Conservation (phyloP, 2,113 vertebrate species). For the Pao palembangensis region DNA sequence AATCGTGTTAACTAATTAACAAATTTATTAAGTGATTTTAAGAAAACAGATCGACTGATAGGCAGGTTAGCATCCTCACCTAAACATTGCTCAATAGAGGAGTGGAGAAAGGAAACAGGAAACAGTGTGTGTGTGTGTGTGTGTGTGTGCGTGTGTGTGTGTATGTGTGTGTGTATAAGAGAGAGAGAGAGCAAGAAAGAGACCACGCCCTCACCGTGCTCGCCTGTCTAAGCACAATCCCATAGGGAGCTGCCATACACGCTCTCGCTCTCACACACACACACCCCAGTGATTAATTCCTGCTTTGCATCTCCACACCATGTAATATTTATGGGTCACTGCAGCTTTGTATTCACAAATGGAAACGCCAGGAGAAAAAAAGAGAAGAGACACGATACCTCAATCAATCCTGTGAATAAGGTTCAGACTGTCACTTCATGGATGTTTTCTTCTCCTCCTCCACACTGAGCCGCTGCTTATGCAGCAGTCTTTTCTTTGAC, state of each 20-base stretch:
- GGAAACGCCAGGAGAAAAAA: constrained; percentile 67
- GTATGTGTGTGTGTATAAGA: background rate
- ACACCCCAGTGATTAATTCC: constrained; percentile 76
- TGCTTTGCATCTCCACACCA: constrained; percentile 78
- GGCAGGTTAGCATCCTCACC: constrained; percentile 43
- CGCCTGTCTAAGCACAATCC: constrained; percentile 71
- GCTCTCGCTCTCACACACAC: constrained; percentile 45
- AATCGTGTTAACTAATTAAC: background rate
- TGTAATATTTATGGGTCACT: constrained; percentile 80
- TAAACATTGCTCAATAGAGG: constrained; percentile 36
- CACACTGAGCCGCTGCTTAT: constrained; percentile 62
- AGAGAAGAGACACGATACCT: constrained; percentile 67
- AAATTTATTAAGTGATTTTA: background rate
- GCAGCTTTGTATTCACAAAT: constrained; percentile 77
- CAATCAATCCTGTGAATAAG: constrained; percentile 71
- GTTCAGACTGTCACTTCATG: constrained; percentile 65
- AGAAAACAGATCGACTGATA: constrained; percentile 42
- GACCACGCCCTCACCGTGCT: constrained; percentile 63
- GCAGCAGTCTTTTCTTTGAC: constrained; percentile 68
- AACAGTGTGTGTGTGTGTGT: constrained; percentile 23
- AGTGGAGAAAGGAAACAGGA: constrained; percentile 25
- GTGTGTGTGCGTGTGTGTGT: constrained; percentile 6
- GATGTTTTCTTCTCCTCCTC: constrained; percentile 38
- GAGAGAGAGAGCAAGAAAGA: constrained; percentile 19
- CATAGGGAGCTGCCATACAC: constrained; percentile 68